Base-by-base conservation (phyloP, 2,888 invertebrate genomes). In the Saturnia pavonia region DNA sequence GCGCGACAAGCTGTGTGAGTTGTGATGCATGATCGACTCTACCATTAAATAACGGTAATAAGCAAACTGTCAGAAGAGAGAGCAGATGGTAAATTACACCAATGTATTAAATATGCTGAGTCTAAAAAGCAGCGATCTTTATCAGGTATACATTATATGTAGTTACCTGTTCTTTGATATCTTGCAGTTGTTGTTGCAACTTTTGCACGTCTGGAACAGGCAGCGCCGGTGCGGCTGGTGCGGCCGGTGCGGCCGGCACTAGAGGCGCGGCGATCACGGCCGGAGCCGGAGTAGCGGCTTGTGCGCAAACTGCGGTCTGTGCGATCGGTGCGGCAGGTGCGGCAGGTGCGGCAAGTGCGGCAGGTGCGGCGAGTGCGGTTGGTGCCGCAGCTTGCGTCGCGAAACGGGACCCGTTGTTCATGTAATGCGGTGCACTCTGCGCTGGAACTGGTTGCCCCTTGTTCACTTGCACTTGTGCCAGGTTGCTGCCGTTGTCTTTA, bases 121-220 rank as follows among this genome's bases (percentile, higher is more conserved):
- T 8, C 7, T 43, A 3, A 1, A 7, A 16, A 9, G 16, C 3
- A 54, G 19, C 11, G 14, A 27, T 22, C n/a, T n/a, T n/a, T n/a
- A 19, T 8, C 16, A 19, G 51, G 19, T 16, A 45, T 54, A 11
- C 54, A n/a, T 8, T 22, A n/a, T 22, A 22, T 54, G 9, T n/a
- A 11, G 34, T 54, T 85, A 98, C 98, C 96, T 99, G 99, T 90
- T 99, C 99, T 87, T 99, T 99, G 82, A 99, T 99, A 87, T 99
- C 99, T 90, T 99, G 98, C 74, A 99, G 91, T 86, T 99, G 99
- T 71, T 92, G 92, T 76, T 92, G 92, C 48, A 92, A 83, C 68
- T 92, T 92, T 87, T 99, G 99, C 71, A 99, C 97, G 89, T 99
- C 99, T 72, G 91, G 85, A 65, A 84, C 85, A 67, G 84, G 86